Evolutionary conservation across 2,113 vertebrate species (phyloP), one percentile per base, ranked within the genome.

Genomic region (Thunnus maccoyii): DNA sequence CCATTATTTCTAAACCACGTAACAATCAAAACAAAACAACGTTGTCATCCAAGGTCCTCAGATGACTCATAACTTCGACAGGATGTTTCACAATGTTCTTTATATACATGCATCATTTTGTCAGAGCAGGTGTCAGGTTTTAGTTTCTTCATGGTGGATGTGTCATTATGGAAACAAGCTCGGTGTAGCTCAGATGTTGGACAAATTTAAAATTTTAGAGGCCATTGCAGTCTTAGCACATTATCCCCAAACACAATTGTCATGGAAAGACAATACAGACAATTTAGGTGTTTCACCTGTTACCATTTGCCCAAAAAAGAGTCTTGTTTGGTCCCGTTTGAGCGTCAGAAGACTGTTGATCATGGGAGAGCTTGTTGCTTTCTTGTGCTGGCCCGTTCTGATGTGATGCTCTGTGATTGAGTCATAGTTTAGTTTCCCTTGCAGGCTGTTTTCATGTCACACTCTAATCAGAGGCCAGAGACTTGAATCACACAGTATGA

Each of bases 391-490:
- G 32, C 50, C 79, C 48, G 75, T 67, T 82, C 78, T 65, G 83
- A 81, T 63, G 78, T 54, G 80, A 77, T 30, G 69, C 14, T 72
- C 61, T 82, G 16, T 44, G 52, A 77, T 67, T 85, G 82, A 90
- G 60, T 86, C 89, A 85, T 69, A 67, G 67, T 82, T 86, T 69
- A 82, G 80, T 72, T 79, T 72, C 55, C 72, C 83, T 83, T 56
- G 66, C 73, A 66, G 85, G 84, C 0, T 76, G 84, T 76, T 80
- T 76, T 46, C 74, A 69, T 22, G 11, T 76, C 80, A n/a, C 54
- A n/a, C 48, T 80, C 78, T 65, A 71, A 76, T 76, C 80, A 66
- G 25, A 57, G 54, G 58, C 68, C 20, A 10, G 51, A 77, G 66
- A 65, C 68, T n/a, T 46, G 52, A 48, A 61, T 48, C 68, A 85